phyloP scores from a whole-genome alignment of 2,797 vertebrate genomes.

The Schizopygopsis malacanthus region DNA sequence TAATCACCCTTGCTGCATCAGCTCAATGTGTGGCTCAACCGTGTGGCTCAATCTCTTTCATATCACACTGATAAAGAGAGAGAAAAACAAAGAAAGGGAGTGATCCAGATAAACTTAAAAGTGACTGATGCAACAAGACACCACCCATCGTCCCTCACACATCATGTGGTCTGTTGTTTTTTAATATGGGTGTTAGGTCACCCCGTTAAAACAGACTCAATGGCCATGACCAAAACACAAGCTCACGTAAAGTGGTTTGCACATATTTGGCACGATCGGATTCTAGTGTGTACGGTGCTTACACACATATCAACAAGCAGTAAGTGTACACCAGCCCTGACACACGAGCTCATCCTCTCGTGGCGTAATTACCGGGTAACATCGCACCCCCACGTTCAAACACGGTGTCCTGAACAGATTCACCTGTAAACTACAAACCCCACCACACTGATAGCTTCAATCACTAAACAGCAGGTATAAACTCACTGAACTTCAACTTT shows the following conservation, averaged over 20 bases:
- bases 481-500: background rate
- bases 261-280: background rate
- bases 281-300: background rate
- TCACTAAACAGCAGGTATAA: slow-evolving; percentile 21
- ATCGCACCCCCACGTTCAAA: slow-evolving; percentile 46
- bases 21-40: background rate
- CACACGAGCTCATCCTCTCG: slow-evolving; percentile 58
- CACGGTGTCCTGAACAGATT: slow-evolving; percentile 49
- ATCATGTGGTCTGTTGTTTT: slow-evolving; percentile 17
- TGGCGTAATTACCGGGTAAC: slow-evolving; percentile 65
- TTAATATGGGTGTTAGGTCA: slow-evolving; percentile 31
- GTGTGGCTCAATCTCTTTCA: slow-evolving; percentile 5
- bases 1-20: background rate
- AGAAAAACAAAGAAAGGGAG: slow-evolving; percentile 3
- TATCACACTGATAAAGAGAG: slow-evolving; percentile 59
- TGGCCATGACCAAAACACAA: background rate
- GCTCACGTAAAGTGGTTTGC: background rate
- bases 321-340: slow-evolving; percentile 48
- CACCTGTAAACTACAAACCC: background rate
- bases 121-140: slow-evolving; percentile 66
- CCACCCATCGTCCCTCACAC: slow-evolving; percentile 16
- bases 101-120: slow-evolving; percentile 68
- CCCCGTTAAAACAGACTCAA: background rate
- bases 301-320: slow-evolving; percentile 39
- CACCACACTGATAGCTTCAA: background rate